phyloP scores from a whole-genome alignment of 35 echinoderm and acorn worm genomes.

The Apostichopus japonicus region DNA sequence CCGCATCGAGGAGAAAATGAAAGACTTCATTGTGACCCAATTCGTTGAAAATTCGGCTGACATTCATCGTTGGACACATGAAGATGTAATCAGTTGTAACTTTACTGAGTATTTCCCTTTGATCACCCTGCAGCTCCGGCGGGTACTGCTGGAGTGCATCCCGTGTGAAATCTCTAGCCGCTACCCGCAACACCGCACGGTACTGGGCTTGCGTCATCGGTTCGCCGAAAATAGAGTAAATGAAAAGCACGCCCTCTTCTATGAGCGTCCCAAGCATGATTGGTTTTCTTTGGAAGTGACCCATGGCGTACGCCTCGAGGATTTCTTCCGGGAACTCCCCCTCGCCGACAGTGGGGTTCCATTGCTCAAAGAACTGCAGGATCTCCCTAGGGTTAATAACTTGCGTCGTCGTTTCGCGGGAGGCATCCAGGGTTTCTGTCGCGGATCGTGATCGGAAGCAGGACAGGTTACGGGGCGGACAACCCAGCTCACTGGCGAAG shows the following conservation, averaged over 20 bases:
- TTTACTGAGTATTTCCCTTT: slow-evolving; percentile 33
- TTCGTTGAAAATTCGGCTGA: slow-evolving; percentile 2
- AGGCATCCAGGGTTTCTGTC: slow-evolving; percentile 21
- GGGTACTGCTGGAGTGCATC: slow-evolving; percentile 43
- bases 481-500: slow-evolving; percentile 16
- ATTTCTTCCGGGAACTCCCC: slow-evolving; percentile 36
- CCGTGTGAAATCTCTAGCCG: background rate
- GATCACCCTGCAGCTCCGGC: slow-evolving; percentile 4
- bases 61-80: slow-evolving; percentile 37
- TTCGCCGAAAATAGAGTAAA: slow-evolving; percentile 26
- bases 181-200: background rate
- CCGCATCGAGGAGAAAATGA: slow-evolving; percentile 40
- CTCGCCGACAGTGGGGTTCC: slow-evolving; percentile 56
- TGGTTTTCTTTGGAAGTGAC: slow-evolving; percentile 53
- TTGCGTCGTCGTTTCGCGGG: background rate
- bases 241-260: slow-evolving; percentile 45
- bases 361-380: slow-evolving; percentile 62
- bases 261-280: slow-evolving; percentile 44
- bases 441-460: slow-evolving; percentile 27
- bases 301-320: background rate
- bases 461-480: slow-evolving; percentile 24
- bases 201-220: background rate
- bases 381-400: slow-evolving; percentile 23
- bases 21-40: background rate
- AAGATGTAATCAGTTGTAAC: slow-evolving; percentile 53